phyloP scores from a whole-genome alignment of 2,797 vertebrate species.

The Morus bassanus region DNA sequence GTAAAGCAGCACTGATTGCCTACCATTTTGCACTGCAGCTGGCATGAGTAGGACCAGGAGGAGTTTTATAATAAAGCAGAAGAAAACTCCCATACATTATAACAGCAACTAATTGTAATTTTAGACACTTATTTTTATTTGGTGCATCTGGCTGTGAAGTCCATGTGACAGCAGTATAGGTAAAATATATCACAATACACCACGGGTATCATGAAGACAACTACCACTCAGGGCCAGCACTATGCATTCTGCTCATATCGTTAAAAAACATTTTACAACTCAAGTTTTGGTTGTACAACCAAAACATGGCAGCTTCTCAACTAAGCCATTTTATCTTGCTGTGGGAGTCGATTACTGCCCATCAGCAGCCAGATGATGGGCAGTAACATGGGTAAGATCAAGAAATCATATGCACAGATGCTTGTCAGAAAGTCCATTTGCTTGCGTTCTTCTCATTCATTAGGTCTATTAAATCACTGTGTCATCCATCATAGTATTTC shows the following conservation, averaged over 20 bases:
- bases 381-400: neutral
- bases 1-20: neutral
- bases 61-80: neutral
- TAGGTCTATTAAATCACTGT: neutral
- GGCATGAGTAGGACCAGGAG: neutral
- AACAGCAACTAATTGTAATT: neutral
- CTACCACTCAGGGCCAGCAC: neutral
- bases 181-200: neutral
- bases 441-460: neutral
- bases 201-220: neutral
- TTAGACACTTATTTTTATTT: neutral
- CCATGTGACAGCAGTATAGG: neutral
- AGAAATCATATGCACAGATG: neutral
- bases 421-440: neutral
- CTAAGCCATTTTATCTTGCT: neutral
- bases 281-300: neutral
- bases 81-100: neutral
- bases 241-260: neutral
- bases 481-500: neutral
- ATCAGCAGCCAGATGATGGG: neutral
- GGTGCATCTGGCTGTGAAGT: neutral
- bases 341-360: no score
- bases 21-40: neutral
- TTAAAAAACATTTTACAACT: neutral
- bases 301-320: neutral